phyloP scores from a whole-genome alignment of 2,113 vertebrate species.

The Peromyscus leucopus region DNA sequence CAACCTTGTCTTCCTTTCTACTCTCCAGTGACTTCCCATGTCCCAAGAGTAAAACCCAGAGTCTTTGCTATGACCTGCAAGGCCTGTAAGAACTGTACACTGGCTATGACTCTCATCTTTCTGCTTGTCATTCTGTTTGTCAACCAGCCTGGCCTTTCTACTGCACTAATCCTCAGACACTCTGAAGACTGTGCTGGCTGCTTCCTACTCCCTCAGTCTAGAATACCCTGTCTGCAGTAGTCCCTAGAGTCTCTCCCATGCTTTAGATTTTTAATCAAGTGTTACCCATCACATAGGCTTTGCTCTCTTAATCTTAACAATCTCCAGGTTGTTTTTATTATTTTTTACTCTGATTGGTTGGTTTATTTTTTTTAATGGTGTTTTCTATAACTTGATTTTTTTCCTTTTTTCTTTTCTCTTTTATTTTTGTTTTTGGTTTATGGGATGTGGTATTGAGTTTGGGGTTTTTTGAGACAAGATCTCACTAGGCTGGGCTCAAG shows the following conservation, averaged over 20 bases:
- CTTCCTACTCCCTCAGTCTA: background rate
- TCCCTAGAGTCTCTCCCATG: background rate
- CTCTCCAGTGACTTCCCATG: background rate
- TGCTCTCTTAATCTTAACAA: background rate
- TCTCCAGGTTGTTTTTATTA: background rate
- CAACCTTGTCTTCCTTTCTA: background rate
- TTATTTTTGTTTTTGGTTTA: background rate
- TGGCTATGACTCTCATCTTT: background rate
- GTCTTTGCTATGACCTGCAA: background rate
- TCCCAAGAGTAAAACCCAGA: constrained; percentile 12
- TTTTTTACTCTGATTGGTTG: background rate
- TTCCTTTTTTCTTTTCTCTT: background rate
- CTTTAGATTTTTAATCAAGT: constrained; percentile 22
- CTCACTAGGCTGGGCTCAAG: background rate
- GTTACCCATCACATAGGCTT: background rate
- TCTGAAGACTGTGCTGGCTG: background rate
- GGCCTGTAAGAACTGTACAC: background rate
- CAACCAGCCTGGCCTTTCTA: background rate
- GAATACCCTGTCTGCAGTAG: background rate
- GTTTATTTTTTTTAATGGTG: background rate
- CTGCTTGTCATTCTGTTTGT: background rate
- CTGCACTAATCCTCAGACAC: background rate
- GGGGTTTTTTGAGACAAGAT: background rate
- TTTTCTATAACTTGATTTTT: constrained; percentile 47
- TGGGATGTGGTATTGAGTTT: background rate